Percentiles rank a stretch among this genome's conserved stretches.
Conservation (phyloP, 92 coral and sea anemone species). For the Phymanthus crucifer region DNA sequence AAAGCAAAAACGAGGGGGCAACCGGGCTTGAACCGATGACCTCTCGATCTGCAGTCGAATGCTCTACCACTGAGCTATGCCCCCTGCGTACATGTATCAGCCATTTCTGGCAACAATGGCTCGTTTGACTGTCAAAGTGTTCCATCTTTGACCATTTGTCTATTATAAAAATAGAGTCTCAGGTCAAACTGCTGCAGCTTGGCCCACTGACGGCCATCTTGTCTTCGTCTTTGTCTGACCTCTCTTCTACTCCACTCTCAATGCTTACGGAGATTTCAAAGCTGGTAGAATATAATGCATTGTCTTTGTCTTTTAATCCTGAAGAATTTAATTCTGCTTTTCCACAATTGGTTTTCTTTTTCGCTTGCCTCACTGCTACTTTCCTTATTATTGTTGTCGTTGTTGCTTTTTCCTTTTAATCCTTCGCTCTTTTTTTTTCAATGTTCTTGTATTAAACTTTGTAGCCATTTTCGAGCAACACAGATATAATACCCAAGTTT, state of each 20-base stretch:
- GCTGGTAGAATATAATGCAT: neutral
- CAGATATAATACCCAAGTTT: neutral
- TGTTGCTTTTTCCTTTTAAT: neutral
- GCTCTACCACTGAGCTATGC: constrained; percentile 96
- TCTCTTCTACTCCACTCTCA: neutral
- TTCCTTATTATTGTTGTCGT: neutral
- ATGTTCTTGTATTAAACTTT: neutral
- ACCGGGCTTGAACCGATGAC: constrained; percentile 97
- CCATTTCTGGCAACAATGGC: neutral
- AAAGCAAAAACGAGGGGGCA: constrained; percentile 66
- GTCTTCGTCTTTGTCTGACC: neutral
- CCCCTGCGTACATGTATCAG: constrained; percentile 39
- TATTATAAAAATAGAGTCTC: neutral
- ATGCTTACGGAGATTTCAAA: neutral
- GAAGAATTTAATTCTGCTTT: neutral
- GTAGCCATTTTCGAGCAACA: neutral
- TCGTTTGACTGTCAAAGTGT: neutral
- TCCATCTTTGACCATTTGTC: neutral
- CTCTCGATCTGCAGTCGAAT: constrained; percentile 99
- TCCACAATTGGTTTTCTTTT: neutral
- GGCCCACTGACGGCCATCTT: too few relatives aligned
- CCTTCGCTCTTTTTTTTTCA: neutral
- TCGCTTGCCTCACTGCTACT: neutral
- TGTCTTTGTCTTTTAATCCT: neutral
- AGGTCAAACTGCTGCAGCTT: neutral